Evolutionary conservation across 1,140 invertebrate genomes (phyloP).

Genomic region (Atta texana): DNA sequence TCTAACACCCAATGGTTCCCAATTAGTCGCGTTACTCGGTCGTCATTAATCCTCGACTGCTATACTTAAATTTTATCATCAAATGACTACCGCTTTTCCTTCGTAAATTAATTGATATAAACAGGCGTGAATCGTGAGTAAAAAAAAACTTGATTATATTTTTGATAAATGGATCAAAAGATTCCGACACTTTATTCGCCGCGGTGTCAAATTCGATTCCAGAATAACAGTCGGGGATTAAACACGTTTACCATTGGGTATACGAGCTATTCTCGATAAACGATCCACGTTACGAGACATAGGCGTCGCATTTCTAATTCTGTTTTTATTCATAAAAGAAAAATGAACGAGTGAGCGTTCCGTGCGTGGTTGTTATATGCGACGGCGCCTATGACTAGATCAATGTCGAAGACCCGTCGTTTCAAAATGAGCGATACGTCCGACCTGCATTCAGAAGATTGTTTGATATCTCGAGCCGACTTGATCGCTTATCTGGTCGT

Average conservation of each 20-base stretch:
- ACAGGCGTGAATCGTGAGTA: background rate
- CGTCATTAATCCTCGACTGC: conserved; percentile 26
- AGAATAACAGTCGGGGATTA: conserved; percentile 30
- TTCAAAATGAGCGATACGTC: background rate
- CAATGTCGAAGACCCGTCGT: conserved; percentile 63
- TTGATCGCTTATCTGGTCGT: background rate
- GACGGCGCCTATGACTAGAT: conserved; percentile 66
- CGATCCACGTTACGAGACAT: conserved; percentile 64
- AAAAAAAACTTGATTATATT: background rate
- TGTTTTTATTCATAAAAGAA: background rate
- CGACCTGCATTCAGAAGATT: conserved; percentile 61
- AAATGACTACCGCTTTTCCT: too few relatives aligned
- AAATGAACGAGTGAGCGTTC: background rate
- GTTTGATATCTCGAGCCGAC: conserved; percentile 60
- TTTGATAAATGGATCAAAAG: background rate
- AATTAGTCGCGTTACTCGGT: conserved; percentile 50
- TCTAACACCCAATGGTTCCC: conserved; percentile 58
- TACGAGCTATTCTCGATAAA: conserved; percentile 64
- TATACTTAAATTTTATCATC: background rate
- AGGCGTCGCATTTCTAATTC: conserved; percentile 61
- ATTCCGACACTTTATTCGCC: background rate
- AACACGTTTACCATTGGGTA: conserved; percentile 52
- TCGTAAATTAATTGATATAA: background rate
- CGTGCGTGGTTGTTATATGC: background rate
- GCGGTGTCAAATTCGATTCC: background rate